These are phyloP conservation scores for Mus spicilegus DNA, from an alignment of 2,113 vertebrate species.

Conservation along the genomic window DNA sequence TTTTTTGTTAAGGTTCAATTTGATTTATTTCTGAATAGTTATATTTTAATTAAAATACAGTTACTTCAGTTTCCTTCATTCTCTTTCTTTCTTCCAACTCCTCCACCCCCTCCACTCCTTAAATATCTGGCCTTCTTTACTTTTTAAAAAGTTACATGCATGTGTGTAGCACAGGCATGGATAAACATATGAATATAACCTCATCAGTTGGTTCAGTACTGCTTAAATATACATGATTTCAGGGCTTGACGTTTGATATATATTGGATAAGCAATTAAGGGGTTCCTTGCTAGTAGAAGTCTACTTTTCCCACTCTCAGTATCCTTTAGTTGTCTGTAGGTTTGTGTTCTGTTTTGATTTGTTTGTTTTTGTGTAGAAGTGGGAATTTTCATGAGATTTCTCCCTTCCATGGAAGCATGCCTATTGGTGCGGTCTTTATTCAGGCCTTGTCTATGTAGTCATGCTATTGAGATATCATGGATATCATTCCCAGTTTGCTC, in stretches of 20 bases:
- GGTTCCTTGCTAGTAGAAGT: background rate
- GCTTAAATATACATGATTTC: background rate
- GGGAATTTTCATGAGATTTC: background rate
- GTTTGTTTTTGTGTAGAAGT: background rate
- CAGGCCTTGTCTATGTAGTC: background rate
- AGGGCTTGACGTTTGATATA: background rate
- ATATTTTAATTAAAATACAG: background rate
- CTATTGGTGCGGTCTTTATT: background rate
- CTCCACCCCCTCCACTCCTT: no score
- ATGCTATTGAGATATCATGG: background rate
- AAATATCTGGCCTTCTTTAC: background rate
- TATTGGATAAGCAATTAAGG: background rate
- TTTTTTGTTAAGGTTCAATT: background rate
- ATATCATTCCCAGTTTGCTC: background rate
- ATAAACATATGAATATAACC: background rate
- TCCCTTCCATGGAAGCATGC: background rate
- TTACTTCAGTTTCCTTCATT: background rate
- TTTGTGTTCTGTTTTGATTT: background rate
- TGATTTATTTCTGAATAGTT: background rate
- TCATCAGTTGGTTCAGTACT: background rate
- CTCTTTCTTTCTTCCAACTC: background rate
- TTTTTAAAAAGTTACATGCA: background rate
- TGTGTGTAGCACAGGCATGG: background rate
- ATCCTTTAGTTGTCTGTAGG: background rate
- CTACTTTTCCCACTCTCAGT: background rate